A percentile compares a stretch with the other conserved stretches of the same genome.
Conservation (phyloP, 1,140 invertebrate genomes). For the Archivesica marissinica region DNA sequence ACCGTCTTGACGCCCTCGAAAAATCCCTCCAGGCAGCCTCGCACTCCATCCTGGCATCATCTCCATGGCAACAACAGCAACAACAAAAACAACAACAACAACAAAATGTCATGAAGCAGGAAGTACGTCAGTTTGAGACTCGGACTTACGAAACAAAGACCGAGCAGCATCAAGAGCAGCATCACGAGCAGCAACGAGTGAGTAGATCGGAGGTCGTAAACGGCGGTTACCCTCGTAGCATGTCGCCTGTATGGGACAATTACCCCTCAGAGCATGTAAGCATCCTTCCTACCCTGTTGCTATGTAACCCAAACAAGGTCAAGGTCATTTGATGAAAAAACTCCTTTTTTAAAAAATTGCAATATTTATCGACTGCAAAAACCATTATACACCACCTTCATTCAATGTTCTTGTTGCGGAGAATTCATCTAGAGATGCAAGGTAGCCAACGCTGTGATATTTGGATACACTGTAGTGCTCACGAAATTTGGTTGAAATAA, state of each 20-base stretch:
- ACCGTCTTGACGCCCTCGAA: slow-evolving; percentile 77
- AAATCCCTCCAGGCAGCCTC: slow-evolving; percentile 75
- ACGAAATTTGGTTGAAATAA: too few relatives aligned
- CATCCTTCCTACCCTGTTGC: slow-evolving; percentile 11
- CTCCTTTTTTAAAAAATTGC: not conserved
- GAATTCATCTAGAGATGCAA: not conserved
- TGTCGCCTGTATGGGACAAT: slow-evolving; percentile 78
- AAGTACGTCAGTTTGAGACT: slow-evolving; percentile 64
- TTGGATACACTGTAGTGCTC: too few relatives aligned
- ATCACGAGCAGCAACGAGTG: slow-evolving; percentile 69
- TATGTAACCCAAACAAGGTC: slow-evolving; percentile 21
- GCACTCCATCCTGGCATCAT: slow-evolving; percentile 70
- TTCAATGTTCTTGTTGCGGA: not conserved
- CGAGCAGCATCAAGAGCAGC: slow-evolving; percentile 66
- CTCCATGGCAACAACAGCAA: slow-evolving; percentile 69
- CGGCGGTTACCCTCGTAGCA: slow-evolving; percentile 68
- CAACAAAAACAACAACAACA: slow-evolving; percentile 69
- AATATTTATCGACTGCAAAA: too few relatives aligned
- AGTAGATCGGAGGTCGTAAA: slow-evolving; percentile 65
- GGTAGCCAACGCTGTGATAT: too few relatives aligned
- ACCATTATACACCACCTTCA: too few relatives aligned
- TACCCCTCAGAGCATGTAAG: slow-evolving; percentile 61
- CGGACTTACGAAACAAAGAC: slow-evolving; percentile 65
- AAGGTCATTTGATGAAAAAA: not conserved
- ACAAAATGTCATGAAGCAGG: slow-evolving; percentile 53